Conservation (phyloP, 1,140 invertebrate species). For the Notospermus geniculatus region DNA sequence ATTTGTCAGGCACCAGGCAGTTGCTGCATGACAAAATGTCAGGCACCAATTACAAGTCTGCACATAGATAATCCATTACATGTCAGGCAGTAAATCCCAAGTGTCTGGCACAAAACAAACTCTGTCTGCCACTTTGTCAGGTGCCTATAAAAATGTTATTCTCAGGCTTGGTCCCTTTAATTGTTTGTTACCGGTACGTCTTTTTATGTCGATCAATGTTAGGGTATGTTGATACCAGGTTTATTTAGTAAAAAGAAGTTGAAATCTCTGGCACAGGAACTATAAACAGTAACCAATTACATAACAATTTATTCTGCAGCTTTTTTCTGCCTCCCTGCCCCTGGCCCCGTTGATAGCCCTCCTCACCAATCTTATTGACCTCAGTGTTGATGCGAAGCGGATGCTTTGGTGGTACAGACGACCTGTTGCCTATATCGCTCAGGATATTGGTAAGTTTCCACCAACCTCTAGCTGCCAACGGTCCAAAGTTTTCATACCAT, state of each 20-base stretch:
- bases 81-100: too few relatives aligned
- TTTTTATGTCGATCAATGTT: background rate
- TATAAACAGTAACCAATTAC: background rate
- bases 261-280: background rate
- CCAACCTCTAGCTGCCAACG: too few relatives aligned
- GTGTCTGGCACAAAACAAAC: too few relatives aligned
- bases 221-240: background rate
- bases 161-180: too few relatives aligned
- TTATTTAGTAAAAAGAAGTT: background rate
- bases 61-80: too few relatives aligned
- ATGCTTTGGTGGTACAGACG: slow-evolving; percentile 55
- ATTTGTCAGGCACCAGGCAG: too few relatives aligned
- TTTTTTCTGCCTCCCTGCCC: slow-evolving; percentile 56
- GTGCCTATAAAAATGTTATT: too few relatives aligned
- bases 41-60: too few relatives aligned
- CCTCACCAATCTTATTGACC: slow-evolving; percentile 50
- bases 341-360: slow-evolving; percentile 56
- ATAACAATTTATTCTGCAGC: background rate
- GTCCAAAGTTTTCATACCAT: too few relatives aligned
- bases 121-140: too few relatives aligned
- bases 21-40: too few relatives aligned
- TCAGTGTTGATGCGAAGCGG: slow-evolving; percentile 54
- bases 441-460: slow-evolving; percentile 56
- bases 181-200: background rate
- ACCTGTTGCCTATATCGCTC: slow-evolving; percentile 52